phyloP scores from a whole-genome alignment of 2,113 vertebrate genomes.

The Muscicapa adusta region DNA sequence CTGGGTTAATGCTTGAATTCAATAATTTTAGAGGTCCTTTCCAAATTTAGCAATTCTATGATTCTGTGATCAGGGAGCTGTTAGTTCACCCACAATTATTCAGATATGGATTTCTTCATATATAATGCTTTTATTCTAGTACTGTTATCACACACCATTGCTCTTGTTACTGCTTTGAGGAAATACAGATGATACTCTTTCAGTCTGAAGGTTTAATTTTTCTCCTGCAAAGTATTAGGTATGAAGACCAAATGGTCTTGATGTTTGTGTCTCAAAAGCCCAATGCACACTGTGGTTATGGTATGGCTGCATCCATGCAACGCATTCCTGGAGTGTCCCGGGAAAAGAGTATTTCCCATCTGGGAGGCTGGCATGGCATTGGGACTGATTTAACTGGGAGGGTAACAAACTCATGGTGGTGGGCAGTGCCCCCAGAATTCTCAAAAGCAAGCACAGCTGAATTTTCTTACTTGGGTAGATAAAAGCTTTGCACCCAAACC shows the following conservation, averaged over 20 bases:
- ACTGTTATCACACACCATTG: neutral
- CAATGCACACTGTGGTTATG: neutral
- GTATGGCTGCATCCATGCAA: neutral
- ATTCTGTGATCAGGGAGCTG: neutral
- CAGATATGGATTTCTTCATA: neutral
- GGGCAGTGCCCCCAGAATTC: neutral
- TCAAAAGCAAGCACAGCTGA: neutral
- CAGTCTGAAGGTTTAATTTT: neutral
- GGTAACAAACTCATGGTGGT: neutral
- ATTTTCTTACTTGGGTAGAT: neutral
- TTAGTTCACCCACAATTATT: neutral
- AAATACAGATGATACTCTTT: neutral
- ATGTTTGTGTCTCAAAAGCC: neutral
- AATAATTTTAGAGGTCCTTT: neutral
- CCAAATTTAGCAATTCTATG: neutral
- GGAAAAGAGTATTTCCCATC: neutral
- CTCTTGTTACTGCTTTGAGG: neutral
- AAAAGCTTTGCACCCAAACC: neutral
- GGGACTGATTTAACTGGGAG: neutral
- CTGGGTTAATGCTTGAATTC: neutral
- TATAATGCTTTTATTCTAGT: neutral
- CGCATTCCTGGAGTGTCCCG: neutral
- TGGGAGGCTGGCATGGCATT: neutral
- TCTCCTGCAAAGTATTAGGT: neutral
- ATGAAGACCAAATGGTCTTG: neutral